Percentiles rank a stretch among this genome's conserved stretches.
Evolutionary conservation across 2,888 invertebrate species (phyloP).

Genomic region (Hyles lineata): DNA sequence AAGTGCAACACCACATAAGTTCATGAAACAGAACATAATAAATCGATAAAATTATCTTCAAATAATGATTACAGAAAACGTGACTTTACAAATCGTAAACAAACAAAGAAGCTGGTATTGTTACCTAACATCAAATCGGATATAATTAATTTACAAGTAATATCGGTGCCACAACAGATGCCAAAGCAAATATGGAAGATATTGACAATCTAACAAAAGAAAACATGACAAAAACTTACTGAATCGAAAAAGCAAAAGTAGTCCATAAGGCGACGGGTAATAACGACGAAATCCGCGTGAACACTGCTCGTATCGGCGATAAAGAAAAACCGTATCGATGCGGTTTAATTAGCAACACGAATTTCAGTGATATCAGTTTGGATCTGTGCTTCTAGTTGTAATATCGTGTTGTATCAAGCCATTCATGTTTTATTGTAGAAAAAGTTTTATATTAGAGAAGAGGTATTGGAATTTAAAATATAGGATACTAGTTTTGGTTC

Average conservation of each 20-base stretch:
- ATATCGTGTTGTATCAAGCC: not conserved
- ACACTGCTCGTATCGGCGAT: slow-evolving; percentile 40
- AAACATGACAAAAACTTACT: slow-evolving; percentile 26
- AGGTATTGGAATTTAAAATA: too few relatives aligned
- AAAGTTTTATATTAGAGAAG: too few relatives aligned
- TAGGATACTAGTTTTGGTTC: too few relatives aligned
- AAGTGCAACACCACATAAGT: not conserved
- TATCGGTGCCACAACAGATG: not conserved
- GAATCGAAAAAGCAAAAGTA: slow-evolving; percentile 53
- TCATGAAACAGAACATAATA: not conserved
- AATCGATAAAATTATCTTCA: not conserved
- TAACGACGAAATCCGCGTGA: slow-evolving; percentile 48
- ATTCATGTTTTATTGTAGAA: too few relatives aligned
- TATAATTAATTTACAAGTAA: too few relatives aligned
- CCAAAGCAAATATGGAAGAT: not conserved
- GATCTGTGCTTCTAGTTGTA: not conserved
- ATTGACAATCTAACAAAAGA: not conserved
- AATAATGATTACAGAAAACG: not conserved
- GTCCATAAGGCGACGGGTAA: slow-evolving; percentile 49
- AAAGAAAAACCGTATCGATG: slow-evolving; percentile 23
- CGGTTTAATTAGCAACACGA: slow-evolving; percentile 37
- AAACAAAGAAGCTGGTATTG: not conserved
- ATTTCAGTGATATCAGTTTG: slow-evolving; percentile 22
- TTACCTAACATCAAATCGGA: not conserved
- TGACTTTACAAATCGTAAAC: not conserved